Conservation (phyloP, 2,113 vertebrate genomes). For the Donacobius atricapilla region DNA sequence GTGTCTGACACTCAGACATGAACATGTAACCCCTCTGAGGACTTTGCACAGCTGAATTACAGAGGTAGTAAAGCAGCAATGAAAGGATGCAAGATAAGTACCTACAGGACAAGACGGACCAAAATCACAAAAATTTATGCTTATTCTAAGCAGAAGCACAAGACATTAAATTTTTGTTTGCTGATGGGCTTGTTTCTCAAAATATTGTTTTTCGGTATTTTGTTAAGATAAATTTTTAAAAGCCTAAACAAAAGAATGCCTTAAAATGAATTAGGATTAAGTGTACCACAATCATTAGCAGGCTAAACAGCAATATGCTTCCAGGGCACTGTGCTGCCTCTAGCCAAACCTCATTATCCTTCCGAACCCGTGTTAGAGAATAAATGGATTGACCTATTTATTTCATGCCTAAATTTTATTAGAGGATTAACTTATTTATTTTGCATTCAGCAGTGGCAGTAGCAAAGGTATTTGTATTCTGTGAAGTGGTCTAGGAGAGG, state of each 20-base stretch:
- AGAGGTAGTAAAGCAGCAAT: not conserved
- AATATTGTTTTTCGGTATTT: not conserved
- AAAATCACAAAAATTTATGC: not conserved
- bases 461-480: not conserved
- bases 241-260: not conserved
- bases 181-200: not conserved
- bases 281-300: not conserved
- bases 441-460: slow-evolving; percentile 37
- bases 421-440: slow-evolving; percentile 62
- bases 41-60: not conserved
- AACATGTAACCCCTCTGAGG: not conserved
- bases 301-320: slow-evolving; percentile 31
- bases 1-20: not conserved
- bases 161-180: not conserved
- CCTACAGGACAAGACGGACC: not conserved
- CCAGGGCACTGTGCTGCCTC: slow-evolving; percentile 15
- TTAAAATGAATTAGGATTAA: not conserved
- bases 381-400: slow-evolving; percentile 74
- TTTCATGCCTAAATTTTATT: slow-evolving; percentile 68
- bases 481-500: not conserved
- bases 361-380: slow-evolving; percentile 66
- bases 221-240: not conserved
- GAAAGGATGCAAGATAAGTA: not conserved
- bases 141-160: not conserved
- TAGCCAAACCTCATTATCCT: slow-evolving; percentile 69